A percentile compares a stretch with the other conserved stretches of the same genome.
These are phyloP conservation scores for Mesocricetus auratus DNA, from an alignment of 2,113 vertebrate genomes.

Conservation along the genomic window DNA sequence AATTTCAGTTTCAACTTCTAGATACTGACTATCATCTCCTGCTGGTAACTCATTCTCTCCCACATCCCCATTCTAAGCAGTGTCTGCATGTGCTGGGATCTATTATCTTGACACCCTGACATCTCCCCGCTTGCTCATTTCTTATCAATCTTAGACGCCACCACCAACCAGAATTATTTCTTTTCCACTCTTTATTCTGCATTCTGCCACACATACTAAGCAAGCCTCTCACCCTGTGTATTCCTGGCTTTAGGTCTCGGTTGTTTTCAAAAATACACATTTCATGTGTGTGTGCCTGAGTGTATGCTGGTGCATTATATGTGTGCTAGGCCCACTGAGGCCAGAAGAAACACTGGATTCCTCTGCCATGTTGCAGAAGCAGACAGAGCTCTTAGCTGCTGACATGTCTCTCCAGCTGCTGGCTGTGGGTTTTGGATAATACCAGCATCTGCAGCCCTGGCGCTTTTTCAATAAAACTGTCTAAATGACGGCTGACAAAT, in stretches of 20 bases:
- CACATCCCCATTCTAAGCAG: slow-evolving; percentile 11
- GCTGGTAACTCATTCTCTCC: background rate
- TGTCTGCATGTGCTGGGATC: background rate
- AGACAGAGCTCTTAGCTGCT: background rate
- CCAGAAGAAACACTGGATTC: background rate
- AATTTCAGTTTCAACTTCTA: background rate
- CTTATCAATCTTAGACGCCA: slow-evolving; percentile 31
- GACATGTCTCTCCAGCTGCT: background rate
- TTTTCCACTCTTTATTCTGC: slow-evolving; percentile 1
- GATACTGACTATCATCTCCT: background rate
- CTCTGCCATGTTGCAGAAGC: background rate
- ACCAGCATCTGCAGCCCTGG: background rate
- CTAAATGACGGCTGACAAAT: background rate
- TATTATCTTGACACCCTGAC: background rate
- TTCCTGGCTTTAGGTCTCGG: background rate
- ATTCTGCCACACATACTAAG: background rate
- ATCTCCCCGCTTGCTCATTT: background rate
- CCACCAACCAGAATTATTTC: background rate
- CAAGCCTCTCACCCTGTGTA: slow-evolving; percentile 1
- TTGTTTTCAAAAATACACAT: background rate
- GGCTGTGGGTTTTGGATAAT: background rate
- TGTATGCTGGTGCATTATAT: background rate
- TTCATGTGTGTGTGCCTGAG: background rate
- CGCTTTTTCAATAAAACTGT: slow-evolving; percentile 49
- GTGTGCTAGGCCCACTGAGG: background rate